Evolutionary conservation across 1,140 invertebrate genomes (phyloP).

Genomic region (Ectropis grisescens): DNA sequence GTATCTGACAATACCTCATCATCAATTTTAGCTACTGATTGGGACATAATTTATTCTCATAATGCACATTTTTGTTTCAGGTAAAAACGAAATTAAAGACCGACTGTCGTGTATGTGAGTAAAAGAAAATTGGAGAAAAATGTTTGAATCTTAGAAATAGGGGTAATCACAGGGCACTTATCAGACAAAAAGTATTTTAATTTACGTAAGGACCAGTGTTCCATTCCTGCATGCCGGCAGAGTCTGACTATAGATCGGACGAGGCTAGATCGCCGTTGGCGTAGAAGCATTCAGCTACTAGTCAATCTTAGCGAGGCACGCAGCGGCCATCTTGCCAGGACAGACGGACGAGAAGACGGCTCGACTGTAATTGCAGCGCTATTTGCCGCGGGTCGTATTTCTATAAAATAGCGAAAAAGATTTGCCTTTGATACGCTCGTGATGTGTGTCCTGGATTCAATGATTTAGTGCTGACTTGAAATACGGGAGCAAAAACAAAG

Average conservation of each 20-base stretch:
- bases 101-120: too few species aligned
- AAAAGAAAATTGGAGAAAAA: too few species aligned
- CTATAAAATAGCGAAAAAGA: slow-evolving; percentile 31
- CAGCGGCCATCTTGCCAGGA: slow-evolving; percentile 47
- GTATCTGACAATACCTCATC: too few species aligned
- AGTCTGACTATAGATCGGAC: slow-evolving; percentile 39
- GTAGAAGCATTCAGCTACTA: slow-evolving; percentile 52
- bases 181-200: slow-evolving; percentile 58
- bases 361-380: slow-evolving; percentile 51
- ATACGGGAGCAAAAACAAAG: too few species aligned
- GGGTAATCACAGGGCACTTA: slow-evolving; percentile 41
- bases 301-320: slow-evolving; percentile 61
- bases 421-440: slow-evolving; percentile 8
- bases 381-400: slow-evolving; percentile 44
- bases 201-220: slow-evolving; percentile 44
- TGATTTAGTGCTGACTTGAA: too few species aligned
- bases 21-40: too few species aligned
- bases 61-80: too few species aligned
- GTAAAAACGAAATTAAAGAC: too few species aligned
- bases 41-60: too few species aligned
- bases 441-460: slow-evolving; percentile 4
- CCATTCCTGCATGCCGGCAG: slow-evolving; percentile 39
- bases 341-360: slow-evolving; percentile 40
- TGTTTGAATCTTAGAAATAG: too few species aligned
- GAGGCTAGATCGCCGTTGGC: slow-evolving; percentile 49